phyloP scores from a whole-genome alignment of 2,113 vertebrate genomes.

The Dasypus novemcinctus region DNA sequence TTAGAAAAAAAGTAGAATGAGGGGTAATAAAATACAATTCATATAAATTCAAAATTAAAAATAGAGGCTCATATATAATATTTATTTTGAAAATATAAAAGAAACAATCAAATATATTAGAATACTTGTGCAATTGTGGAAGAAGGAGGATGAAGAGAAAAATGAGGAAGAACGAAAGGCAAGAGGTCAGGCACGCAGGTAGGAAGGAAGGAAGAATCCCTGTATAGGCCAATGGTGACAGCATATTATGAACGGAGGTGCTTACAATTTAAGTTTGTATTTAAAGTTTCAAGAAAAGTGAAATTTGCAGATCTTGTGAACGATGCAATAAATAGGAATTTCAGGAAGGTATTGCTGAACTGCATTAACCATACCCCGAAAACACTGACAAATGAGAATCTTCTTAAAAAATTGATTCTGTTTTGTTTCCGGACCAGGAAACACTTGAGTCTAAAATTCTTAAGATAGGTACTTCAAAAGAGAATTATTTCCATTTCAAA shows the following conservation, averaged over 20 bases:
- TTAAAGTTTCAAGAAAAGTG: background rate
- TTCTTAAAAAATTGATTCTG: background rate
- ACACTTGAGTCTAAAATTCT: too few relatives aligned
- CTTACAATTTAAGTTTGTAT: background rate
- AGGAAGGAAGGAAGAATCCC: background rate
- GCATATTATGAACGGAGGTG: background rate
- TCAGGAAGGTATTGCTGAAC: background rate
- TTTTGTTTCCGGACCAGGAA: too few relatives aligned
- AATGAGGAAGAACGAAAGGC: background rate
- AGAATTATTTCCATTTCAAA: conserved; percentile 26
- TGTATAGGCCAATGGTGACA: background rate
- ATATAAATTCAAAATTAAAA: conserved; percentile 1
- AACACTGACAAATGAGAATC: background rate
- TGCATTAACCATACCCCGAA: background rate
- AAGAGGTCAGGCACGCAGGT: background rate
- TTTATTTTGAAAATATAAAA: background rate
- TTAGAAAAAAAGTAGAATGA: background rate
- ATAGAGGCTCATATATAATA: background rate
- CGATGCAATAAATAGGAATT: conserved; percentile 7
- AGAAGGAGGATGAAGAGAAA: background rate
- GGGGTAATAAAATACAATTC: background rate
- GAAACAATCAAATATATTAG: background rate
- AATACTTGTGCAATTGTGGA: background rate
- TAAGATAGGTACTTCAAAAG: background rate
- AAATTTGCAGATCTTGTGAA: background rate